Base-by-base conservation (phyloP, 2,113 vertebrate genomes). In the Menidia beryllina region DNA sequence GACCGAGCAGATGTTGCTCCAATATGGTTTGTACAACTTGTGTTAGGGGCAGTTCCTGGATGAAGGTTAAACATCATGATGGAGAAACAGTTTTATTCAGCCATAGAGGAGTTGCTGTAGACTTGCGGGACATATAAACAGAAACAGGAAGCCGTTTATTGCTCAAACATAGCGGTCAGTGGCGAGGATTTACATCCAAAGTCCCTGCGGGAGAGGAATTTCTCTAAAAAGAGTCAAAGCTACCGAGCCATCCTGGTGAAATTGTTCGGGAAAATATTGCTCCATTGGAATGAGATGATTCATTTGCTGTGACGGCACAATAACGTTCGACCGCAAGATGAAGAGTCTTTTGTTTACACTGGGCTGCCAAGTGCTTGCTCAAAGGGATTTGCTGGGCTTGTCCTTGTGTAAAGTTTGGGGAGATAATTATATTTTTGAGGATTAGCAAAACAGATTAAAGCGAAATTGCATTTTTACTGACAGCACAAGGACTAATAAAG, bases 61-160 rank as follows among this genome's bases (percentile, higher is more conserved):
- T 12, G 30, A 39, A 58, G 30, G 9, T n/a, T 39, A 51, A 54
- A 39, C n/a, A n/a, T n/a, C n/a, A n/a, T 45, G 36, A 39, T 58
- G 41, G 50, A 12, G 24, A 34, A 48, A 68, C 53, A 36, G 43
- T 48, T 24, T n/a, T 67, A 34, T 55, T 55, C 64, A 66, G 51
- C 51, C 50, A 30, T 55, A 41, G 39, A 53, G 24, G 36, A 6
- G 5, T 8, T 10, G 10, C 30, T 45, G 41, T 45, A 57, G 65
- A 26, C 55, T 20, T 1, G 11, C 65, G n/a, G 7, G 7, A 56
- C 41, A 48, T 13, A 48, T 48, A 34, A 68, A 54, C 56, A 39
- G 53, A 57, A 49, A 47, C 23, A 48, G 43, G 84, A 81, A 86
- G 71, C 62, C 21, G 71, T 75, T 66, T 49, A 27, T 51, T 53